A percentile compares a stretch with the other conserved stretches of the same genome.
Conservation (phyloP, 2,113 vertebrate genomes). For the Circaetus cinerascens region DNA sequence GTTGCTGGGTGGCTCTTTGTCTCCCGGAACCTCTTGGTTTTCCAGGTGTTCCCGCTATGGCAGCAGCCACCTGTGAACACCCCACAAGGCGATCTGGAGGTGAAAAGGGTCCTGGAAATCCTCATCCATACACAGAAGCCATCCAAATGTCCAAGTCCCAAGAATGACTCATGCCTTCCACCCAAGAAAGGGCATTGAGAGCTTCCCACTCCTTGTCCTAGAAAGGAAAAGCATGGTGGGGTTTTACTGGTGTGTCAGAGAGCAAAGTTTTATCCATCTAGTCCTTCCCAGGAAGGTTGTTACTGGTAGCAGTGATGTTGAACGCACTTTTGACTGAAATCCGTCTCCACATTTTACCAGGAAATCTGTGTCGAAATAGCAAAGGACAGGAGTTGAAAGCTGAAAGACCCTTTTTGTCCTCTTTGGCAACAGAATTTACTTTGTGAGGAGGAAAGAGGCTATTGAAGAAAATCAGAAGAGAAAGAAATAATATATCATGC, state of each 20-base stretch:
- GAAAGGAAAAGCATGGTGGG: neutral
- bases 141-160: neutral
- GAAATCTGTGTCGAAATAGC: neutral
- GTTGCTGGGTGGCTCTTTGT: neutral
- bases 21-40: neutral
- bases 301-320: neutral
- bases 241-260: neutral
- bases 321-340: neutral
- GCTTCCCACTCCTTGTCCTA: neutral
- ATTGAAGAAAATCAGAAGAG: neutral
- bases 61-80: rapidly evolving
- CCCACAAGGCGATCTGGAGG: neutral
- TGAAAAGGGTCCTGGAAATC: neutral
- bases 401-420: neutral
- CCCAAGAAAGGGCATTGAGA: neutral
- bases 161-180: neutral
- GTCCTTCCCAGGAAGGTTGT: neutral
- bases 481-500: neutral
- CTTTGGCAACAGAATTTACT: neutral
- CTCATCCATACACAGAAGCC: neutral
- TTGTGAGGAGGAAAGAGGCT: neutral
- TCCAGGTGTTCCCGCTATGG: neutral
- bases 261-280: neutral
- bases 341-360: neutral
- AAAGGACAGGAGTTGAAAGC: neutral